Evolutionary conservation across 2,888 invertebrate genomes (phyloP).

Genomic region (Rotaria sp.): DNA sequence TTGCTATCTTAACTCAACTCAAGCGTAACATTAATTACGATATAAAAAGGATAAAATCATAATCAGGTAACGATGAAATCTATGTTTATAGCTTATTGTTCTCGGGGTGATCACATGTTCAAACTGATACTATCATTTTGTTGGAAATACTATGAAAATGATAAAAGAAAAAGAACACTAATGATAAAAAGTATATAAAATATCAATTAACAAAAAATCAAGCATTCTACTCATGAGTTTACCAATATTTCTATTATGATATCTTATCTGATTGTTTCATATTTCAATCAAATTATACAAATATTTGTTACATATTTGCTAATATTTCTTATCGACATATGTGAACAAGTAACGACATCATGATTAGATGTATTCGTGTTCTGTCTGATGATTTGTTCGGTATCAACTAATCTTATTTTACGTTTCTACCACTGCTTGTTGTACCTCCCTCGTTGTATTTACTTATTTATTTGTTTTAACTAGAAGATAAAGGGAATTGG

Average conservation of each 20-base stretch:
- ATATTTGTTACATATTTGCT: not conserved
- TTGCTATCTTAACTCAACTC: too few species aligned
- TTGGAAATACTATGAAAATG: too few species aligned
- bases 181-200: not conserved
- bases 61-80: too few species aligned
- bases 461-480: not conserved
- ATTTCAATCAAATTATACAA: not conserved
- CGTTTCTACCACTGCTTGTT: not conserved
- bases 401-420: not conserved
- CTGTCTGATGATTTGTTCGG: not conserved
- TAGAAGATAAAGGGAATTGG: not conserved
- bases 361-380: not conserved
- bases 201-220: not conserved
- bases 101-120: too few species aligned
- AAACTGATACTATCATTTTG: too few species aligned
- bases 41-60: too few species aligned
- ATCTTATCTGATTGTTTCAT: too few species aligned
- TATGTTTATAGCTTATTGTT: too few species aligned
- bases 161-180: not conserved
- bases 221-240: too few species aligned
- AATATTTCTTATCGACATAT: not conserved
- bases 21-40: too few species aligned
- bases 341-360: conserved; percentile 6
- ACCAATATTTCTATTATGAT: too few species aligned
- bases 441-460: not conserved